phyloP scores from a whole-genome alignment of 2,888 invertebrate genomes.

The Drosophila putrida region DNA sequence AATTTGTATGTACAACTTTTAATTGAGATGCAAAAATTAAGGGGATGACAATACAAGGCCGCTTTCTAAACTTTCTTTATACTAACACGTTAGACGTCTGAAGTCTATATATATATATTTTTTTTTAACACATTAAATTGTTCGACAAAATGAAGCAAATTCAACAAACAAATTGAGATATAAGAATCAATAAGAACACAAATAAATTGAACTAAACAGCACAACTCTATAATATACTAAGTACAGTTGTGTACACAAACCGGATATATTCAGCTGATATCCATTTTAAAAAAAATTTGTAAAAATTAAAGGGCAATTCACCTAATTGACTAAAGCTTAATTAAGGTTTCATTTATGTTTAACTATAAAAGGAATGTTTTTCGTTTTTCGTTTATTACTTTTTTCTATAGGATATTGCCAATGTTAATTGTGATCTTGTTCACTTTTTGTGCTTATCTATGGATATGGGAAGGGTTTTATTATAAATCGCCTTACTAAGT shows the following conservation, averaged over 20 bases:
- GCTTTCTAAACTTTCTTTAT: conserved; percentile 29
- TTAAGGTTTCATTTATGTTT: conserved; percentile 31
- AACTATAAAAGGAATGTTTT: conserved; percentile 48
- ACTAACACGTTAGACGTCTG: conserved; percentile 57
- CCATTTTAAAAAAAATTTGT: conserved; percentile 6
- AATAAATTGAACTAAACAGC: conserved; percentile 43
- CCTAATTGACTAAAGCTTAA: conserved; percentile 48
- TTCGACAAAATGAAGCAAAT: background rate
- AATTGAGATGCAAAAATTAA: conserved; percentile 10
- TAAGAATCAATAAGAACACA: conserved; percentile 3
- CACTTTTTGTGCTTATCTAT: conserved; percentile 7
- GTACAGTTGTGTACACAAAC: conserved; percentile 35
- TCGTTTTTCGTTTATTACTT: conserved; percentile 12
- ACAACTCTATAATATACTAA: conserved; percentile 48
- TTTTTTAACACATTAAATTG: conserved; percentile 5
- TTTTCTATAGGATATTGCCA: conserved; percentile 18
- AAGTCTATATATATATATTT: conserved; percentile 54
- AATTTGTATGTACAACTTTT: conserved; percentile 12
- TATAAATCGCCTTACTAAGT: conserved; percentile 55
- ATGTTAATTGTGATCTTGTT: conserved; percentile 16
- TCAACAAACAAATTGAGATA: background rate
- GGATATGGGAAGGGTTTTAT: background rate
- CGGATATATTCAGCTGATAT: background rate
- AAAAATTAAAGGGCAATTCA: conserved; percentile 21
- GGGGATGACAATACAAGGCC: conserved; percentile 35